Evolutionary conservation across 1,140 invertebrate genomes (phyloP).

Genomic region (Dysdera silvatica): DNA sequence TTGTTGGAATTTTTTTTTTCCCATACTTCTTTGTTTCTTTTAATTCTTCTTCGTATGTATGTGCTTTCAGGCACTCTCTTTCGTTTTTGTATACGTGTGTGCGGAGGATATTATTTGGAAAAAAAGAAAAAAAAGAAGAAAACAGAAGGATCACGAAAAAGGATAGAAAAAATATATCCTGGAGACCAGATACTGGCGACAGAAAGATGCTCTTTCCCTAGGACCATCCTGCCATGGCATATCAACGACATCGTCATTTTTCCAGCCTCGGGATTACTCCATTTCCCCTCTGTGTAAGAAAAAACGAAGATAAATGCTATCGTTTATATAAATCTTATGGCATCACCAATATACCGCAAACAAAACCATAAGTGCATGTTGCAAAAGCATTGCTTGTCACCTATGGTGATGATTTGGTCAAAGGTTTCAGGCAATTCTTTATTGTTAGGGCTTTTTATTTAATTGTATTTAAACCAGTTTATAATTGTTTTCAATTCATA

Average conservation of each 20-base stretch:
- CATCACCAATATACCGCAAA: no score
- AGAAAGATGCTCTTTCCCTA: constrained; percentile 27
- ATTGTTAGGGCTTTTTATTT: no score
- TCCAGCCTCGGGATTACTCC: constrained; percentile 22
- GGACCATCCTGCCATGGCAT: constrained; percentile 25
- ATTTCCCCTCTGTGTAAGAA: constrained; percentile 11
- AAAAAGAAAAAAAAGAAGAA: constrained; percentile 29
- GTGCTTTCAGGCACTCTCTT: constrained; percentile 27
- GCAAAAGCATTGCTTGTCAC: no score
- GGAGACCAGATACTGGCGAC: constrained; percentile 29
- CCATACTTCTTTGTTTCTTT: constrained; percentile 19
- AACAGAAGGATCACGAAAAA: no score
- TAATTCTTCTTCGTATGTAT: constrained; percentile 29
- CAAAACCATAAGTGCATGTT: no score
- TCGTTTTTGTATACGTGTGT: constrained; percentile 31
- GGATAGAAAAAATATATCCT: constrained; percentile 22
- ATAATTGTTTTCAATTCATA: no score
- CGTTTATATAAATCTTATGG: no score
- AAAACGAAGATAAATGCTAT: no score
- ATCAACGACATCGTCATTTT: constrained; percentile 30
- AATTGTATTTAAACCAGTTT: no score
- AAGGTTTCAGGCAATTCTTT: no score
- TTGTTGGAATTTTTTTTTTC: constrained; percentile 15
- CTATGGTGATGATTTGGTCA: no score
- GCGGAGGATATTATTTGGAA: constrained; percentile 30